phyloP scores from a whole-genome alignment of 35 echinoderm and acorn worm species.

The Anneissia japonica region DNA sequence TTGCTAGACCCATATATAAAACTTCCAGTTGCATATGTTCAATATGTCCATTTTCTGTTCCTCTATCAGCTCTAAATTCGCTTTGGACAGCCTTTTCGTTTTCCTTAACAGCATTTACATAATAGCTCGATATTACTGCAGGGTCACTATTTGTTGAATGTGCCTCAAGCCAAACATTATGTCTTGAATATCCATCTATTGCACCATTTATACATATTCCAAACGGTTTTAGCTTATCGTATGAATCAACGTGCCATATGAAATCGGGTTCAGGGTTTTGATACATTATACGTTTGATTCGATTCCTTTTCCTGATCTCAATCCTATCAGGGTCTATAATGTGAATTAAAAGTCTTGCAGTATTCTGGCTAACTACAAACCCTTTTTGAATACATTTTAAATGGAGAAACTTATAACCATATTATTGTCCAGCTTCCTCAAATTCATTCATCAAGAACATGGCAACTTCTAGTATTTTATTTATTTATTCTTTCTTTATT shows the following conservation, averaged over 20 bases:
- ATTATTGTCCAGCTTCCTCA: neutral
- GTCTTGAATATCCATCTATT: neutral
- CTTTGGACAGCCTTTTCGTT: neutral
- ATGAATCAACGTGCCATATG: neutral
- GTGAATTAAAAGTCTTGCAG: neutral
- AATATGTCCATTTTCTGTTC: constrained; percentile 40
- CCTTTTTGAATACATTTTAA: constrained; percentile 4
- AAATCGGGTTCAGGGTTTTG: neutral
- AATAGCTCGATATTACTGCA: neutral
- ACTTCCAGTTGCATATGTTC: constrained; percentile 37
- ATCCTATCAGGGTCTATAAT: neutral
- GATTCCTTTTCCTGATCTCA: neutral
- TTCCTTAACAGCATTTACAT: neutral
- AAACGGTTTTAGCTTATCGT: neutral
- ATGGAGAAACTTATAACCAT: neutral
- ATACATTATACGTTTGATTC: neutral
- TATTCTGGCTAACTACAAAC: neutral
- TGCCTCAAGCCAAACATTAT: too few relatives aligned
- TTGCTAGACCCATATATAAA: constrained; percentile 10
- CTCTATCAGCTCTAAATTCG: constrained; percentile 23
- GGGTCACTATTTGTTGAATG: neutral
- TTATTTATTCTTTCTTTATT: too few relatives aligned
- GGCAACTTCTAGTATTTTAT: neutral
- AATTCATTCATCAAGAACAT: neutral
- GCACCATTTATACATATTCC: constrained; percentile 1